Evolutionary conservation across 2,113 vertebrate genomes (phyloP), one percentile per base, ranked within the genome.

Genomic region (Tachuris rubrigastra): DNA sequence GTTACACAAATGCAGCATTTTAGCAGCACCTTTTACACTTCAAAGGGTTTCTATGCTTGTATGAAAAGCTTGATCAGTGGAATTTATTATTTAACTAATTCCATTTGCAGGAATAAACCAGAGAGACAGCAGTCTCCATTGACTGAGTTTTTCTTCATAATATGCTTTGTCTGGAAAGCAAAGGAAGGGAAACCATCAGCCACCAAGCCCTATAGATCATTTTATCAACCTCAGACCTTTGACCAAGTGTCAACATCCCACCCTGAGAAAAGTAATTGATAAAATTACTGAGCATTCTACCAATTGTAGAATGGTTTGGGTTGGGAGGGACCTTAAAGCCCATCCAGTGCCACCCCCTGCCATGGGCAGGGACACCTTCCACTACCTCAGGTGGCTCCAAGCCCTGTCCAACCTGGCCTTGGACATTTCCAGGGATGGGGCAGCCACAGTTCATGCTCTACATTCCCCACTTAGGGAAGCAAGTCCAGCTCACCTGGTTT

Each of bases 1-100:
- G 76, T 80, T 65, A 72, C 81, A 89, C 44, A 74, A 85, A 82
- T 3, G 23, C 75, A 42, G 69, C 60, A 9, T 84, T 94, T 84
- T 37, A 73, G 60, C 78, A 69, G 71, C 56, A 53, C 71, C 59
- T 93, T 91, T 89, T 56, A 75, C 75, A 68, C 75, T 69, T 90
- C 78, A 73, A 27, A 83, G 35, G 39, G 28, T 85, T 83, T 88
- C 81, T 60, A 39, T 87, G 79, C 73, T 91, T n/a, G 5, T 12
- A 62, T 76, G 79, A 60, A 79, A 75, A 21, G 58, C 71, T 52
- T 44, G 27, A 85, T 92, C 79, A 20, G 47, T 7, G 14, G 65
- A 44, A 71, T 88, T 85, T 79, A 14, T 87, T 59, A 59, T 62
- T 63, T 22, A 39, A 44, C 74, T 79, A 90, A 78, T 79, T 90